Conservation (phyloP, 2,797 vertebrate genomes). For the Erpetoichthys calabaricus region DNA sequence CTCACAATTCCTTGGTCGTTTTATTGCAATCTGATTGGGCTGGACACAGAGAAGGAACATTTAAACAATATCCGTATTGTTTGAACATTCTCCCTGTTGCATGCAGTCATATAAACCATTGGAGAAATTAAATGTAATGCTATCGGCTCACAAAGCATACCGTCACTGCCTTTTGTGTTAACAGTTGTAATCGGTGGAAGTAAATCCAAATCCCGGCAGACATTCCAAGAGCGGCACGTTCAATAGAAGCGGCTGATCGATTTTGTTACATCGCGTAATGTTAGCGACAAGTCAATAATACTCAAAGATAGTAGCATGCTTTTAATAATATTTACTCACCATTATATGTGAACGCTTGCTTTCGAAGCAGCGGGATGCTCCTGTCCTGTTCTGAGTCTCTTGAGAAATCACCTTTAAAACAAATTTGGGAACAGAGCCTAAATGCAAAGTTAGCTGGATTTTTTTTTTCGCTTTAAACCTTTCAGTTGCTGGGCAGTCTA, state of each 20-base stretch:
- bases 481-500: slow-evolving; percentile 41
- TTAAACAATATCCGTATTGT: no score
- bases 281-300: background rate
- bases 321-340: slow-evolving; percentile 53
- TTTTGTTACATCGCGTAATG: background rate
- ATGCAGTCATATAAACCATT: no score
- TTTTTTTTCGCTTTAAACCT: slow-evolving; percentile 28
- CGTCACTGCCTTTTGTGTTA: no score
- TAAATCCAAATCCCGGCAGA: no score
- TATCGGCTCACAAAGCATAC: no score
- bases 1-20: no score
- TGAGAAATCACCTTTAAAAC: slow-evolving; percentile 56
- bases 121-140: no score
- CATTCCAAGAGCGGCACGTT: no score
- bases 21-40: no score
- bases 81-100: no score
- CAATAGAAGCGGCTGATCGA: background rate
- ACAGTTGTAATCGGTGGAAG: no score
- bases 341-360: slow-evolving; percentile 58
- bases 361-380: slow-evolving; percentile 62
- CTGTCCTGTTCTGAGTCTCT: slow-evolving; percentile 47
- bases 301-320: background rate
- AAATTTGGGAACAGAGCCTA: slow-evolving; percentile 29
- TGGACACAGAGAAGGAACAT: no score
- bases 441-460: slow-evolving; percentile 33